Evolutionary conservation across 53 echinoderm and acorn worm species (phyloP), one percentile per base, ranked within the genome.

Genomic region (Pentamera pediparva): DNA sequence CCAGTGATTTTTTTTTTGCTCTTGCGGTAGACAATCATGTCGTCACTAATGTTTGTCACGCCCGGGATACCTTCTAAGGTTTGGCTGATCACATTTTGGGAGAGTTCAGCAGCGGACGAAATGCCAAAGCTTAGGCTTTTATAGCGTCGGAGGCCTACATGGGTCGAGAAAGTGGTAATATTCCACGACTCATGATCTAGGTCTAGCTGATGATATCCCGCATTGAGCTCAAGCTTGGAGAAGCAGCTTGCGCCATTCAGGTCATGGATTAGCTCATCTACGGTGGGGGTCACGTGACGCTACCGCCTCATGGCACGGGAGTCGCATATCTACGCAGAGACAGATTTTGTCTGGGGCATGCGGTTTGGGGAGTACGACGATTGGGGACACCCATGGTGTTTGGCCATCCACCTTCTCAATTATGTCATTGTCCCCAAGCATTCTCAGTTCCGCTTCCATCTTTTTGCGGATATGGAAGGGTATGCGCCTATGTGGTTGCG

Each of bases 401-500:
- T 75, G 91, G 35, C 76, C 71, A 8, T n/a, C n/a, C n/a, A n/a
- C 84, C 20, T 63, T 62, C 48, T 92, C 92, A 26, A 87, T 87
- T 20, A 92, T 69, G 70, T 92, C 87, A 6, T 84, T 37, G 6
- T 76, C 58, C 9, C 54, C 78, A 22, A 92, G 59, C 6, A 65
- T 49, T 34, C 71, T 28, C 2, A 87, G 55, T 63, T 91, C 84
- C 3, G 26, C 51, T 40, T 80, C 84, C 4, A 65, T 70, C n/a
- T 91, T 83, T 31, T 84, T 53, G 9, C 80, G 48, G 8, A 83
- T 75, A 6, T 86, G 83, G 39, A 91, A 91, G 1, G 84, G 91
- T 18, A 90, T 86, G 25, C 83, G 61, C 12, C 76, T 53, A 39
- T 85, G n/a, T n/a, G n/a, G n/a, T n/a, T n/a, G n/a, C n/a, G n/a